Evolutionary conservation across 2,797 vertebrate species (phyloP).

Genomic region (Propithecus perrieri): DNA sequence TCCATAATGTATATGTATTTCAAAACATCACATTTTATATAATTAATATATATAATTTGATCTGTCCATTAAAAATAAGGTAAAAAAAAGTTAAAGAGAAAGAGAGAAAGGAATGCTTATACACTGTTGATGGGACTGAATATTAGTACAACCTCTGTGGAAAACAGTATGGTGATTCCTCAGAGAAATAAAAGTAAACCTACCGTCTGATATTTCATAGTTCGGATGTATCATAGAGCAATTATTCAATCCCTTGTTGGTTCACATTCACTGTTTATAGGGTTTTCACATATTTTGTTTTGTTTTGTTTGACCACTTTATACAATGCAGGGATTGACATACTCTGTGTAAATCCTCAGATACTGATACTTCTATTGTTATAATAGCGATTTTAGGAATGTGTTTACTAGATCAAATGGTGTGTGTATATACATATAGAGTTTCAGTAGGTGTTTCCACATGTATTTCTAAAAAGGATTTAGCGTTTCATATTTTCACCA

Average conservation of each 20-base stretch:
- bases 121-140: no score
- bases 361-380: neutral
- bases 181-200: no score
- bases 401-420: neutral
- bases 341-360: neutral
- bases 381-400: neutral
- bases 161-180: no score
- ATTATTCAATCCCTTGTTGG: neutral
- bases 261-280: neutral
- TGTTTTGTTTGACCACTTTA: neutral
- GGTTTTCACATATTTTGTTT: neutral
- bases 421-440: neutral
- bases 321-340: neutral
- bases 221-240: neutral
- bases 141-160: no score
- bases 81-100: neutral
- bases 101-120: no score
- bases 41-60: neutral
- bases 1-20: neutral
- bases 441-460: neutral
- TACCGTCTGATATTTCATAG: neutral
- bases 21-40: neutral
- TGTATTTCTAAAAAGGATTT: neutral
- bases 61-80: neutral
- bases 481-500: neutral